These are phyloP conservation scores for Chouioia cunea DNA, from an alignment of 2,888 invertebrate genomes.

Conservation along the genomic window DNA sequence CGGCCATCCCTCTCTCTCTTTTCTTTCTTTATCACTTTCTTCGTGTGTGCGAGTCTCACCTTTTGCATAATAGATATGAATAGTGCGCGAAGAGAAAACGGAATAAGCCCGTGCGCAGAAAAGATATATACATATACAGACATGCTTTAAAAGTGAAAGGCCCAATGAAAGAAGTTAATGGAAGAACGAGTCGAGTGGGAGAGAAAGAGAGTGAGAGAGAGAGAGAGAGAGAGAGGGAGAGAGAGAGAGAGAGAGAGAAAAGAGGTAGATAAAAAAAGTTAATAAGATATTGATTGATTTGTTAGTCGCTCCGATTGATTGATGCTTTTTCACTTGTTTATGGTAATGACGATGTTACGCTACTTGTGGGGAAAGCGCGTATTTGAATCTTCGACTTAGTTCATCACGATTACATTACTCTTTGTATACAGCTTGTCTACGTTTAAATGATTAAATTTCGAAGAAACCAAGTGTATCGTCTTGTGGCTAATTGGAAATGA, in stretches of 20 bases:
- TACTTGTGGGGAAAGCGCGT: too few relatives aligned
- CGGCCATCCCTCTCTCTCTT: conserved; percentile 38
- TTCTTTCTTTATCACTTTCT: conserved; percentile 19
- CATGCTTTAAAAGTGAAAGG: conserved; percentile 12
- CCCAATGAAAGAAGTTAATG: conserved; percentile 7
- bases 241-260: background rate
- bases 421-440: too few relatives aligned
- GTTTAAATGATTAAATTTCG: too few relatives aligned
- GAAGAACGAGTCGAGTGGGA: background rate
- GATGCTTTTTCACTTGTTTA: conserved; percentile 25
- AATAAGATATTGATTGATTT: conserved; percentile 39
- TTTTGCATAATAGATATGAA: conserved; percentile 38
- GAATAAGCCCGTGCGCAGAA: conserved; percentile 1
- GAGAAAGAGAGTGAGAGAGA: background rate
- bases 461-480: too few relatives aligned
- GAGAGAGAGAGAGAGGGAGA: background rate
- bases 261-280: conserved; percentile 25
- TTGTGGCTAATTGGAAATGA: too few relatives aligned
- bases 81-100: conserved; percentile 19
- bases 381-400: too few relatives aligned
- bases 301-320: conserved; percentile 37
- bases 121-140: background rate
- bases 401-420: too few relatives aligned
- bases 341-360: conserved; percentile 17
- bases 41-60: background rate